Base-by-base conservation (phyloP, 2,888 invertebrate species). In the Auanema sp. region DNA sequence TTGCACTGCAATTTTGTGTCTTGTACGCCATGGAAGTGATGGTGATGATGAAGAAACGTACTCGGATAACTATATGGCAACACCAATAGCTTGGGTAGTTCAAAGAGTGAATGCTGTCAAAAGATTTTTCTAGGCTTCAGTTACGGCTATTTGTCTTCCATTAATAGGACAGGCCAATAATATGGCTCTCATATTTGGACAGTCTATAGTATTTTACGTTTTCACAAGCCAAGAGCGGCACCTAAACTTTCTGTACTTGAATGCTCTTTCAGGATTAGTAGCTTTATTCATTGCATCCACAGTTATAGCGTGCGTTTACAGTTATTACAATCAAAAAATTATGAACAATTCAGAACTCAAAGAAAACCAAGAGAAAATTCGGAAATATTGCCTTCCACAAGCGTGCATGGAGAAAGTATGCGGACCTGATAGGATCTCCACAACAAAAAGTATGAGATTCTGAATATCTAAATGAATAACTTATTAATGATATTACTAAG, bases 91-190 rank as follows among this genome's bases (percentile, higher is more conserved):
- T 18, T 47, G 47, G 47, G 47, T 47, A 47, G 6, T 3, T 10
- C 10, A 10, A 6, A 47, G 47, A 18, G 4, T 18, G 47, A 47
- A 18, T 21, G 5, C 4, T 18, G 4, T 47, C 10, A 47, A 10
- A 47, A 18, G 21, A 16, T 47, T 10, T 47, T 47, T 54, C 21
- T 44, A 60, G 60, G 11, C 54, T 1, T 40, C 55, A 12, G 21
- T 54, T 3, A 41, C 54, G 16, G 25, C n/a, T 11, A 33, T 60
- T 16, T 25, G 42, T 16, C 21, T 47, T 4, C 60, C 60, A 33
- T 21, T 60, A 16, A 60, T 60, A 14, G 60, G 60, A 5, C 44
- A 23, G 8, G 21, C 60, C 40, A 50, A 51, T 21, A 60, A 60
- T 42, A 43, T 60, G 6, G 60, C 55, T 18, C 33, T 60, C 16